A percentile compares a stretch with the other conserved stretches of the same genome.
phyloP scores from a whole-genome alignment of 2,113 vertebrate species.

The Chaenocephalus aceratus region DNA sequence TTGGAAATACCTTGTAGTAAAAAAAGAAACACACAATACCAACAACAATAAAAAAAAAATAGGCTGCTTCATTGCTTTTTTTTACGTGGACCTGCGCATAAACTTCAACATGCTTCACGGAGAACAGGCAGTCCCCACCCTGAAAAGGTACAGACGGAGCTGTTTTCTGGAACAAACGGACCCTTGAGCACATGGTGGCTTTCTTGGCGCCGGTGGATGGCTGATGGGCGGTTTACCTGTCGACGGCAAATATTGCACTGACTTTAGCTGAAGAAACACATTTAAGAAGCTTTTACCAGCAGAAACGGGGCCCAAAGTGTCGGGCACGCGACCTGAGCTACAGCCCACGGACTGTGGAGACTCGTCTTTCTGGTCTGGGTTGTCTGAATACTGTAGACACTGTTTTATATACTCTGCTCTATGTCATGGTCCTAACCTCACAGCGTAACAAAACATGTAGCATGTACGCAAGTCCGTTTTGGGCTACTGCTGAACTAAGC shows the following conservation, averaged over 20 bases:
- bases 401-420: conserved; percentile 32
- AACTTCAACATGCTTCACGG: not conserved
- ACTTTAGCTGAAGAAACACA: conserved; percentile 41
- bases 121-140: conserved; percentile 11
- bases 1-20: conserved; percentile 15
- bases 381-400: conserved; percentile 5
- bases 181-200: conserved; percentile 35
- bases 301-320: conserved; percentile 23
- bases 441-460: conserved; percentile 35
- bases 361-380: conserved; percentile 3
- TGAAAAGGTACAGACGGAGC: conserved; percentile 17
- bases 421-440: conserved; percentile 21
- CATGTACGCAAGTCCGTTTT: conserved; percentile 41
- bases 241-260: conserved; percentile 65
- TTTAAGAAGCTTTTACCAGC: conserved; percentile 62
- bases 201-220: not conserved
- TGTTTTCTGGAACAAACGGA: conserved; percentile 30
- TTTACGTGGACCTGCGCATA: conserved; percentile 26
- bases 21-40: not conserved
- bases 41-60: not conserved
- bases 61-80: conserved; percentile 1
- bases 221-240: conserved; percentile 3
- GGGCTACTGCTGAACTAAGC: conserved; percentile 38
- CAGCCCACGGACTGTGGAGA: conserved; percentile 8
- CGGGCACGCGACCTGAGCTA: conserved; percentile 20